Base-by-base conservation (phyloP, 2,888 invertebrate species). In the Mimas tiliae region DNA sequence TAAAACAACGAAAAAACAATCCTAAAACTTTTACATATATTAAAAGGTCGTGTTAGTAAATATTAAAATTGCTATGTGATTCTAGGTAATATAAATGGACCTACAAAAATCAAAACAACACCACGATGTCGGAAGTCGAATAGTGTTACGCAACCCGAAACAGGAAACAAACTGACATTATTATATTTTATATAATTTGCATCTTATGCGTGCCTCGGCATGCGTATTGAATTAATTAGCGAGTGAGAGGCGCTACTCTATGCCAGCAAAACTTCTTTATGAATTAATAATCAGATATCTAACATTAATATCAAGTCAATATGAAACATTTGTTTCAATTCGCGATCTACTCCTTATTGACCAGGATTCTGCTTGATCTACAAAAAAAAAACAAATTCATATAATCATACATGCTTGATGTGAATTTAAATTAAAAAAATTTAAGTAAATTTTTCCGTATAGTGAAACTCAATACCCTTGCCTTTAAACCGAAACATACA, bases 151-250 rank as follows among this genome's bases (percentile, higher is more conserved):
- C 73, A 80, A 80, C 68, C 75, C 69, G 67, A 79, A 79, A 80
- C 84, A 83, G 84, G 84, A 84, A 84, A 81, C 74, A 72, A 72
- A 72, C 74, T 74, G 77, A 74, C 72, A 77, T 72, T 74, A 75
- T 75, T 68, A 79, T 78, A 78, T 75, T 77, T 76, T 69, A 78
- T 75, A 77, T 78, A 70, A 81, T 83, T 79, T 80, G 78, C 81
- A 81, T 77, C 68, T 67, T 65, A 66, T 68, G 74, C 77, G 75
- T 79, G 77, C 71, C 68, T 64, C 68, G 73, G 77, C 74, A 81
- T 79, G 75, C 73, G 69, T 65, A 67, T 62, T 72, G 80, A 74
- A 82, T 83, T 79, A 70, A 82, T 83, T 79, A 83, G 0, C 53
- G 63, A 55, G 65, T 50, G 70, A 71, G 67, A 74, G 71, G 67